Base-by-base conservation (phyloP, 2,797 vertebrate genomes). In the Darevskia nairensis region DNA sequence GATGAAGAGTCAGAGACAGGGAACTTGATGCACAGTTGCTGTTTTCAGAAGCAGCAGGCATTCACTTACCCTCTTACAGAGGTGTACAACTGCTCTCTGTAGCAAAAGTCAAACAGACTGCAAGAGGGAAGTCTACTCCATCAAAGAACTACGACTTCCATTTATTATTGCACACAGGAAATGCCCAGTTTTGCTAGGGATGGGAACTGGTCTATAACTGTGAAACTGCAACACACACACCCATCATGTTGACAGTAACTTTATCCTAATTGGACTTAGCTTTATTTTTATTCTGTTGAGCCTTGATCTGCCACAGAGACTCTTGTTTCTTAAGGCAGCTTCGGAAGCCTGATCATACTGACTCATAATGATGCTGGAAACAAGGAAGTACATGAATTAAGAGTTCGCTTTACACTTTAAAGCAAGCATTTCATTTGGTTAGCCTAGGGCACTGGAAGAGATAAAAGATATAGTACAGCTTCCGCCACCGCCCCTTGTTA, bases 341-440 rank as follows among this genome's bases (percentile, higher is more conserved):
- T 27, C 50, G 86, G 80, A 91, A 89, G 87, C 72, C 76, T 25
- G 23, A 6, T 82, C 87, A 39, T 50, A 76, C 44, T 84, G 83
- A 44, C 80, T 92, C 61, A 74, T 91, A 91, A 93, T 86, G 17
- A 93, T 81, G 80, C 74, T 89, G 11, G 71, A 96, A 94, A 85
- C n/a, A n/a, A n/a, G n/a, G n/a, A n/a, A n/a, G n/a, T n/a, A n/a
- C n/a, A n/a, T n/a, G n/a, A n/a, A n/a, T n/a, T n/a, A n/a, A n/a
- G n/a, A n/a, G n/a, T n/a, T n/a, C n/a, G n/a, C n/a, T n/a, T n/a
- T n/a, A n/a, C 23, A 86, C 66, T 92, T 88, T 93, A 92, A 89
- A 93, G 86, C 86, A 92, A 91, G 11, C 3, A 68, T 88, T 94
- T 94, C 84, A 94, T 93, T 93, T 93, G 86, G 86, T 94, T 92